Base-by-base conservation (phyloP, 2,113 vertebrate genomes). In the Phainopepla nitens region DNA sequence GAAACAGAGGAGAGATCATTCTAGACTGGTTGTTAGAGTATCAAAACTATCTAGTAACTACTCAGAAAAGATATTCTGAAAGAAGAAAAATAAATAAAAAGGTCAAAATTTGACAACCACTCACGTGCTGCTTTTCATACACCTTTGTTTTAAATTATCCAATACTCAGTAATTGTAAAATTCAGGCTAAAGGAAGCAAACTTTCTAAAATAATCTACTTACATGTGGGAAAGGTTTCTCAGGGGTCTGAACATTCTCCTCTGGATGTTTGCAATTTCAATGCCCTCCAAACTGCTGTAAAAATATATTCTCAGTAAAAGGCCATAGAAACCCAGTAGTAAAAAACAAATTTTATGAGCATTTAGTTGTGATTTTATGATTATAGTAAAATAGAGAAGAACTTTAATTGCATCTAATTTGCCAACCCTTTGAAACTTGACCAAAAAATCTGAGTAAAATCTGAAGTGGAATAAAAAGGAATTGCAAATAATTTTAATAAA, bases 181-280 rank as follows among this genome's bases (percentile, higher is more conserved):
- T 71, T 85, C 78, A 85, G 72, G 69, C 80, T 41, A 71, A 85
- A 72, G 19, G 49, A 68, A 61, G 57, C 31, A 36, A 92, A 28
- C 29, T 65, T 65, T 29, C 39, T 73, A 68, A n/a, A 90, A 79
- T 81, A 69, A 64, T 77, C 35, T 97, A 98, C 99, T 99, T 98
- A 99, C 99, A 99, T 99, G 83, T 99, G 98, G 83, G 99, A 99
- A 93, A 99, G 98, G 92, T 99, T 98, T 97, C 93, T 97, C 29
- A 99, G 98, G 35, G 98, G 98, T 81, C 98, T 98, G 96, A 99
- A 99, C 99, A 99, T 99, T 95, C 98, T 98, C 76, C 98, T 98
- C 73, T 99, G 99, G 93, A 99, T 99, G 97, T 99, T 98, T 81
- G 96, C 93, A 92, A 99, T 99, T 97, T 99, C 99, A 84, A 99